A percentile compares a stretch with the other conserved stretches of the same genome.
phyloP scores from a whole-genome alignment of 2,113 vertebrate genomes.

The Abramis brama region DNA sequence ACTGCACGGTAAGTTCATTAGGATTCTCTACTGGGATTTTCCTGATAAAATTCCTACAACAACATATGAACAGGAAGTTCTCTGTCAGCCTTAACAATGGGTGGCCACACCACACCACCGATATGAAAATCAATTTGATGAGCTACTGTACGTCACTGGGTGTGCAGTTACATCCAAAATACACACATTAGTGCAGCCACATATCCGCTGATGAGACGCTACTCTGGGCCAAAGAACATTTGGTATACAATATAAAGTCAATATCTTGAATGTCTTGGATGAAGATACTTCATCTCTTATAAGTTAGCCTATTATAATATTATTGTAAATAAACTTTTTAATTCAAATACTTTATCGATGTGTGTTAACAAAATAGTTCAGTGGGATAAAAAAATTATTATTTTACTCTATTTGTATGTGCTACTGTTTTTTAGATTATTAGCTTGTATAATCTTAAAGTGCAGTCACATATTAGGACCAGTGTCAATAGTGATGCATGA shows the following conservation, averaged over 20 bases:
- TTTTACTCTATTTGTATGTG: neutral
- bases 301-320: neutral
- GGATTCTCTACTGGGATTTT: constrained; percentile 43
- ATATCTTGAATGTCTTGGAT: constrained; percentile 25
- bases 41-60: constrained; percentile 43
- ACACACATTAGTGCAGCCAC: constrained; percentile 46
- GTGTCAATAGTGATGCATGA: too few relatives aligned
- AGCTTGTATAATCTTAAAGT: neutral
- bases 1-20: constrained; percentile 59
- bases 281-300: constrained; percentile 20
- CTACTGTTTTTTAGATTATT: neutral
- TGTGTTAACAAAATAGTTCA: neutral
- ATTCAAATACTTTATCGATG: neutral
- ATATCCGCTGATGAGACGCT: constrained; percentile 26
- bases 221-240: constrained; percentile 46
- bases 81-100: constrained; percentile 44
- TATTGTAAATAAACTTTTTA: neutral
- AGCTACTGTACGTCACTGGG: constrained; percentile 45
- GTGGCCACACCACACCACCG: constrained; percentile 43
- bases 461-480: neutral
- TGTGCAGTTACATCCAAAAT: constrained; percentile 46
- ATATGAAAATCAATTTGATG: constrained; percentile 46
- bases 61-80: constrained; percentile 52
- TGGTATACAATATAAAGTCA: constrained; percentile 10
- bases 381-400: neutral